A percentile compares a stretch with the other conserved stretches of the same genome.
Evolutionary conservation across 2,113 vertebrate genomes (phyloP).

Genomic region (Prunella fulvescens): DNA sequence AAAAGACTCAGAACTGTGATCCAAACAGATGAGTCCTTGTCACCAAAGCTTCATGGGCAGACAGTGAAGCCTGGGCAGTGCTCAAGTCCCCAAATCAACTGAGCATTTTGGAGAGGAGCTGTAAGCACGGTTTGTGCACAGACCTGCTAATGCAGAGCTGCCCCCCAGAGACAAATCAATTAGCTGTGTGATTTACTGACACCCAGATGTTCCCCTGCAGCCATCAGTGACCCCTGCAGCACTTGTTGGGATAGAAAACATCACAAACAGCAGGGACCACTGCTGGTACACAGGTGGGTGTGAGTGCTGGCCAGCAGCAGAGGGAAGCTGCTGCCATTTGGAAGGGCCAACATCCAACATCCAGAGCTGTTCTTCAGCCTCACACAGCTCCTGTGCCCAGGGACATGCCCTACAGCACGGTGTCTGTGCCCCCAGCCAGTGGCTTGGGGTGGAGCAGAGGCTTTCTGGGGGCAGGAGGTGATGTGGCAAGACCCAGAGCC

Average conservation of each 20-base stretch:
- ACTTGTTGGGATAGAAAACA: fast-evolving
- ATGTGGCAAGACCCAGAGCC: neutral
- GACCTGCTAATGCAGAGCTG: fast-evolving
- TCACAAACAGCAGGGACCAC: neutral
- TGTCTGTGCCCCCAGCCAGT: fast-evolving
- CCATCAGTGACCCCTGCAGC: neutral
- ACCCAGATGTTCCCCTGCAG: no score
- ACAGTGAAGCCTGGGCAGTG: neutral
- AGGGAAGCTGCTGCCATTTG: neutral
- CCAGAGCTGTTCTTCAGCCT: neutral
- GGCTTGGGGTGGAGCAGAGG: fast-evolving
- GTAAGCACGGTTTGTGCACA: neutral
- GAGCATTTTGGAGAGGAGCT: neutral
- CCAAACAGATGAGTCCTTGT: neutral
- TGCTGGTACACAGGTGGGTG: fast-evolving
- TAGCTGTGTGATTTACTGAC: neutral
- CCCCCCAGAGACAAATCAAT: neutral
- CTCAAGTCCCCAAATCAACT: neutral
- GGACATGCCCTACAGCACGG: fast-evolving
- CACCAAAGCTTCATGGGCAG: neutral
- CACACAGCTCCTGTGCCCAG: fast-evolving
- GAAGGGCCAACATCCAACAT: fast-evolving
- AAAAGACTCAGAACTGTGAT: neutral
- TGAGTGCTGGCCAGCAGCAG: neutral
- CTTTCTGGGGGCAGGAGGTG: fast-evolving